Conservation (phyloP, 2,113 vertebrate genomes). For the Platichthys stellatus region DNA sequence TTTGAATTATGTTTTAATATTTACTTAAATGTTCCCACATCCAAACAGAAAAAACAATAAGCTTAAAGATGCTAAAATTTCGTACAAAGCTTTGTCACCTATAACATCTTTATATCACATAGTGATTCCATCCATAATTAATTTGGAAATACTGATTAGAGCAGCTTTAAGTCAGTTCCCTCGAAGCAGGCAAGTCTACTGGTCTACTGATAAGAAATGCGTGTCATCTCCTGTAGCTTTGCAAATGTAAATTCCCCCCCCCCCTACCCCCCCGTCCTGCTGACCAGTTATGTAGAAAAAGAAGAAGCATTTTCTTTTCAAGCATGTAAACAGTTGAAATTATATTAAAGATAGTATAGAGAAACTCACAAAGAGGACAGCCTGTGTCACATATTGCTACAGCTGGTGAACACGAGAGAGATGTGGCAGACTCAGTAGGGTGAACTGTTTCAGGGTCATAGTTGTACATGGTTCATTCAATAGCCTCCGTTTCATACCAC, state of each 20-base stretch:
- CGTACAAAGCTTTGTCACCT: neutral
- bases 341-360: neutral
- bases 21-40: no score
- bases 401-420: slow-evolving; percentile 27
- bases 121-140: neutral
- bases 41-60: neutral
- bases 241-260: neutral
- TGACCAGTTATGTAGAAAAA: neutral
- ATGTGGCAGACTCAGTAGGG: slow-evolving; percentile 10
- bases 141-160: neutral
- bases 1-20: no score
- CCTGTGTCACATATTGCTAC: slow-evolving; percentile 5
- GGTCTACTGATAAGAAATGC: neutral
- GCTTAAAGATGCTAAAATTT: neutral
- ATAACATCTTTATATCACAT: neutral
- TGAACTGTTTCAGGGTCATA: slow-evolving; percentile 22
- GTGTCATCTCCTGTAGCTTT: neutral
- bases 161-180: neutral
- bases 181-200: neutral
- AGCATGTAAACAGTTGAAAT: slow-evolving; percentile 4
- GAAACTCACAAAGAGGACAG: slow-evolving; percentile 2
- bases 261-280: neutral
- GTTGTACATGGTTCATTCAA: slow-evolving; percentile 46
- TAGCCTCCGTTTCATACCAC: slow-evolving; percentile 36
- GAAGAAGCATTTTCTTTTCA: neutral